phyloP scores from a whole-genome alignment of 92 coral and sea anemone species.

The Epizoanthus illoricatus region DNA sequence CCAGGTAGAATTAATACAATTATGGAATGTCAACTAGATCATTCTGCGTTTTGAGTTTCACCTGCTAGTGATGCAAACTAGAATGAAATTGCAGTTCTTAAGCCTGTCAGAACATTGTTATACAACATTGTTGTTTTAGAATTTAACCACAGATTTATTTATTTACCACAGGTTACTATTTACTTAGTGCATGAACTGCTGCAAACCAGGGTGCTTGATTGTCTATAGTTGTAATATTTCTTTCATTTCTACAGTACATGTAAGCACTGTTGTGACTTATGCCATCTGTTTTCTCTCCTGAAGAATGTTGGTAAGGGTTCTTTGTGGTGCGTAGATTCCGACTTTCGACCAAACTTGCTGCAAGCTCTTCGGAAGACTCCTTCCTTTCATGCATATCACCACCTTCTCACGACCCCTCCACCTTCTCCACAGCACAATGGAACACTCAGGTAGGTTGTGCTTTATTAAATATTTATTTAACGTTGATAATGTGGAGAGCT shows the following conservation, averaged over 20 bases:
- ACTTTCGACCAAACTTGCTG: slow-evolving; percentile 86
- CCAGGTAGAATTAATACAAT: no score
- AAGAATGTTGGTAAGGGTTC: slow-evolving; percentile 99
- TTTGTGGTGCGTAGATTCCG: slow-evolving; percentile 97
- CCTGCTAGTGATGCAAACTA: no score
- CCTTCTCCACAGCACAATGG: slow-evolving; percentile 91
- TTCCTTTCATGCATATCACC: slow-evolving; percentile 85
- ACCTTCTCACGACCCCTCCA: slow-evolving; percentile 93
- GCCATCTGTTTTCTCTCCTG: slow-evolving; percentile 31
- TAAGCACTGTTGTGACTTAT: not conserved
- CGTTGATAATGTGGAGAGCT: not conserved
- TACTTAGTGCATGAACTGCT: no score
- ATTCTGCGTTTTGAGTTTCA: no score
- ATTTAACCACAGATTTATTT: no score
- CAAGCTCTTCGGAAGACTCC: slow-evolving; percentile 98
- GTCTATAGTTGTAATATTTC: no score
- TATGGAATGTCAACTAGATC: no score
- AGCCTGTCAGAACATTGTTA: no score
- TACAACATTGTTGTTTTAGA: no score
- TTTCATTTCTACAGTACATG: not conserved
- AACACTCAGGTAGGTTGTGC: slow-evolving; percentile 38
- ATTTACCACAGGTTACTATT: no score
- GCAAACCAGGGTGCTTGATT: no score
- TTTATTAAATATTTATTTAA: not conserved
- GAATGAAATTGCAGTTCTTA: no score